These are phyloP conservation scores for Oophaga pumilio DNA, from an alignment of 2,113 vertebrate genomes.

Conservation along the genomic window DNA sequence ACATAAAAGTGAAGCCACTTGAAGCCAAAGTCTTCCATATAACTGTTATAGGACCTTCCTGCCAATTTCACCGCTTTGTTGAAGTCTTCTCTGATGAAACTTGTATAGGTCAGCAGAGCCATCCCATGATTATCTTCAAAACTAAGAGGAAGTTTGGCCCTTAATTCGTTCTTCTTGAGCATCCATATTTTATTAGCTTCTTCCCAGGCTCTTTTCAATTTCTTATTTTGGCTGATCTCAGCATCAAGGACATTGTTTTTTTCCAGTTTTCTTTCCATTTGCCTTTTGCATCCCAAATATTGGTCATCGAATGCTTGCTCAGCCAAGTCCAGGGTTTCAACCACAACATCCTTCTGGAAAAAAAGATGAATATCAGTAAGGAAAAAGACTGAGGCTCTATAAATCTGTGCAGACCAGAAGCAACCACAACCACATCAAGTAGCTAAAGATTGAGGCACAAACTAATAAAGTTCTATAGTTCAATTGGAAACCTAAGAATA, in stretches of 20 bases:
- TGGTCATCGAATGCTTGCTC: conserved; percentile 68
- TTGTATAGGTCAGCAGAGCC: conserved; percentile 59
- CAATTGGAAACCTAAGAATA: too few species aligned
- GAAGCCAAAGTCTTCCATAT: conserved; percentile 63
- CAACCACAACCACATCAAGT: neutral
- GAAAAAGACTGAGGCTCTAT: neutral
- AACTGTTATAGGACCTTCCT: conserved; percentile 59
- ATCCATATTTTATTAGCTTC: conserved; percentile 59
- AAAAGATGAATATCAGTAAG: neutral
- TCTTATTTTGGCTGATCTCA: neutral
- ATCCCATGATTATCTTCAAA: conserved; percentile 63
- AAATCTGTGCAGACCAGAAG: neutral
- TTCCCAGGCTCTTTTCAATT: conserved; percentile 57
- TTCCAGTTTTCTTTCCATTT: conserved; percentile 64
- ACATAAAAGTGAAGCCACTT: conserved; percentile 70
- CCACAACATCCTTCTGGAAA: neutral
- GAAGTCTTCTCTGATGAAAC: conserved; percentile 55
- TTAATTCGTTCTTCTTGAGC: neutral
- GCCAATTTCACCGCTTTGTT: conserved; percentile 58
- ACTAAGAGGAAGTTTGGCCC: rapidly evolving
- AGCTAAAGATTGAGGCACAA: neutral
- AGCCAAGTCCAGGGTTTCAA: conserved; percentile 58
- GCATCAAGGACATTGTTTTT: conserved; percentile 24
- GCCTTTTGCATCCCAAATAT: conserved; percentile 63
- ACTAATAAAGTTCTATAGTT: too few species aligned